Evolutionary conservation across 2,797 vertebrate species (phyloP).

Genomic region (Parotocinclus haroldoi): DNA sequence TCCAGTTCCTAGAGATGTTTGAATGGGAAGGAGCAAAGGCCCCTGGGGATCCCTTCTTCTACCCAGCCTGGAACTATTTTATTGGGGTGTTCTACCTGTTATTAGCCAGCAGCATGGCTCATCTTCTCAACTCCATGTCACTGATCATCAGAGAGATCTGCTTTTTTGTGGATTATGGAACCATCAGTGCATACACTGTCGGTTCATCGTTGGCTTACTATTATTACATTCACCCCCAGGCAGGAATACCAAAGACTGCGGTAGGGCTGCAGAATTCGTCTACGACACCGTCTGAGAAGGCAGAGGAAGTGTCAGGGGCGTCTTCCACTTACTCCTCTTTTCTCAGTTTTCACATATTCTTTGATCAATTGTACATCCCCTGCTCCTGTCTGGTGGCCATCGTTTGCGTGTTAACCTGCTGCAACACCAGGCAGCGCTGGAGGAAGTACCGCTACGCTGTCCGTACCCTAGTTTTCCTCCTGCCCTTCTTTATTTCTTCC

Average conservation of each 20-base stretch:
- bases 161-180: slow-evolving; percentile 78
- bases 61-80: slow-evolving; percentile 75
- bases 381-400: slow-evolving; percentile 69
- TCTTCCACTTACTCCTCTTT: slow-evolving; percentile 4
- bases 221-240: slow-evolving; percentile 68
- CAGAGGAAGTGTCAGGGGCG: slow-evolving; percentile 2
- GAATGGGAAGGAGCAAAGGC: slow-evolving; percentile 58
- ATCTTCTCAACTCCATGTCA: slow-evolving; percentile 79
- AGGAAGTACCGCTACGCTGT: slow-evolving; percentile 72
- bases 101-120: slow-evolving; percentile 71
- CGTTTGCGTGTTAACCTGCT: slow-evolving; percentile 75
- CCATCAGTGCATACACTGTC: slow-evolving; percentile 68
- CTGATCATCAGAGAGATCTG: slow-evolving; percentile 68
- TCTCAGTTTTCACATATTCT: slow-evolving; percentile 54
- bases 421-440: slow-evolving; percentile 75
- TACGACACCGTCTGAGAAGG: not conserved
- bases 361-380: slow-evolving; percentile 73
- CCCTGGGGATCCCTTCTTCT: slow-evolving; percentile 64
- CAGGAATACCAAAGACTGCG: slow-evolving; percentile 50
- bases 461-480: slow-evolving; percentile 76
- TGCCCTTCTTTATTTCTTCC: slow-evolving; percentile 74
- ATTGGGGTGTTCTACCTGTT: slow-evolving; percentile 71
- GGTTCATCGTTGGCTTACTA: slow-evolving; percentile 66
- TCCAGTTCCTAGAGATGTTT: slow-evolving; percentile 70
- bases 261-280: slow-evolving; percentile 43